phyloP scores from a whole-genome alignment of 1,140 invertebrate species.

The Linepithema humile region DNA sequence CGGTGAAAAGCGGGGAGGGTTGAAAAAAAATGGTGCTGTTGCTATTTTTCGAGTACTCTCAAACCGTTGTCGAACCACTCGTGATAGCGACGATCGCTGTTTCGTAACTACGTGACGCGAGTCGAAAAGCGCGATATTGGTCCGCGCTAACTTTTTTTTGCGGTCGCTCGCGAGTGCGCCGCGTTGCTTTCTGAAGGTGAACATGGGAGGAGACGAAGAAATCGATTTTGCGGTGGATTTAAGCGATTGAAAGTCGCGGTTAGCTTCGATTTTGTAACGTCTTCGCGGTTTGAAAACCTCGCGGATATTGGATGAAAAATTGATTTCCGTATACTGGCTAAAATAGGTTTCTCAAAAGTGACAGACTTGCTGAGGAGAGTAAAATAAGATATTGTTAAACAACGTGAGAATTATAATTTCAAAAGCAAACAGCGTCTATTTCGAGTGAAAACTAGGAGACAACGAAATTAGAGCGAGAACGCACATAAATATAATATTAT shows the following conservation, averaged over 20 bases:
- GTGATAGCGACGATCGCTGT: not conserved
- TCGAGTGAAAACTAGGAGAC: not conserved
- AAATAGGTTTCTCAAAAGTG: conserved; percentile 5
- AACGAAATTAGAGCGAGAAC: not conserved
- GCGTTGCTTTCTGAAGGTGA: conserved; percentile 21
- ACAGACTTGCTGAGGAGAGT: not conserved
- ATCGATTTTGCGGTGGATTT: conserved; percentile 41
- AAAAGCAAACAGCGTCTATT: not conserved
- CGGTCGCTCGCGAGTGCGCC: conserved; percentile 1
- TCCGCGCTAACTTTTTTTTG: conserved; percentile 15
- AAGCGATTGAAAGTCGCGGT: conserved; percentile 31
- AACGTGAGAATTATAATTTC: not conserved
- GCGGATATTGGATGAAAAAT: conserved; percentile 37
- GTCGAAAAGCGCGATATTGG: conserved; percentile 33
- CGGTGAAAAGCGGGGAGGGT: not conserved
- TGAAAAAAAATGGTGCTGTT: not conserved
- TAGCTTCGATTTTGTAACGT: conserved; percentile 26
- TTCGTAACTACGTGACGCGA: conserved; percentile 6
- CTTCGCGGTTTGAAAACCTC: conserved; percentile 1
- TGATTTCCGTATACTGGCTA: not conserved
- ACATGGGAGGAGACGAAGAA: not conserved
- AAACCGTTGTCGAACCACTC: conserved; percentile 47
- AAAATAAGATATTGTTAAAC: not conserved
- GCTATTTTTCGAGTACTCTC: conserved; percentile 55
- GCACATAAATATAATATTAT: not conserved